Evolutionary conservation across 2,113 vertebrate genomes (phyloP), one percentile per base, ranked within the genome.

Genomic region (Hylia prasina): DNA sequence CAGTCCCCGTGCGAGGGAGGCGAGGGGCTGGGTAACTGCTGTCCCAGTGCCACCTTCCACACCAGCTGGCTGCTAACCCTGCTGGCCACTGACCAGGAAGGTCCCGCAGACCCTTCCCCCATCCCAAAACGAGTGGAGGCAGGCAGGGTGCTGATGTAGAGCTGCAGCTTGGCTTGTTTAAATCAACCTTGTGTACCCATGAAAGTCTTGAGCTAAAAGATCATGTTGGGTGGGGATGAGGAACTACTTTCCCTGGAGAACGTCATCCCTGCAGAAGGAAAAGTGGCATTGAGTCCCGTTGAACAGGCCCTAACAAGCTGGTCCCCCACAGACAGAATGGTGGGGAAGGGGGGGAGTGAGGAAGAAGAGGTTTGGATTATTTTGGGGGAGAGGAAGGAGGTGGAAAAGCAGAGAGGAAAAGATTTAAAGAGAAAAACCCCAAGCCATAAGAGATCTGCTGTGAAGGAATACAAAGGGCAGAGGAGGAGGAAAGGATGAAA

Each of bases 1-100:
- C 15, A 2, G 24, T 31, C 16, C 27, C 24, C 2, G 0, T 19
- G 18, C 0, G 0, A 42, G 33, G 15, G 37, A 11, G 31, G 11
- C 1, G 1, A 48, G 30, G 39, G 20, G 31, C 40, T 28, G 13
- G 25, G 13, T 37, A 2, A 8, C 40, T 40, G 51, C 56, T 44
- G n/a, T 66, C 35, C 42, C 23, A 1, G 7, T 48, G 58, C 54
- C 54, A n/a, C 35, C 20, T 37, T 53, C 53, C n/a, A 4, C 2
- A 4, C 23, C 51, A 39, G 57, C 30, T 51, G 65, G 25, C 51
- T 75, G 33, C 51, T 44, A 71, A 1, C 42, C 25, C 19, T 47
- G n/a, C 47, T 0, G 0, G n/a, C 5, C 1, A 13, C 78, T 33
- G 21, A 21, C 51, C 47, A 4, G n/a, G 17, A 40, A 53, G 13